These are phyloP conservation scores for Molanna angustata DNA, from an alignment of 2,888 invertebrate genomes.

Conservation along the genomic window DNA sequence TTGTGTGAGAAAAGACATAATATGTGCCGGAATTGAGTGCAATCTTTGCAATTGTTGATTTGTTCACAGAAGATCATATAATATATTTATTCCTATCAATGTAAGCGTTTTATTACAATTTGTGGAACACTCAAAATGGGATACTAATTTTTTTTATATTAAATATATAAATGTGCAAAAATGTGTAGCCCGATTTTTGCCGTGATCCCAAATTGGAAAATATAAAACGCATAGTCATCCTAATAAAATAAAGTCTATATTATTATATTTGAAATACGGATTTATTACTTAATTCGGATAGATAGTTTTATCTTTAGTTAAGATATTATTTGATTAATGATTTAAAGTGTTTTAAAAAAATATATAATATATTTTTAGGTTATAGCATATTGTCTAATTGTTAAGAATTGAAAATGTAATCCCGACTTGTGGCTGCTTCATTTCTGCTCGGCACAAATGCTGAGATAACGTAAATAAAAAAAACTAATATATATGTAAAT, in stretches of 20 bases:
- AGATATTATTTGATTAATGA: too few species aligned
- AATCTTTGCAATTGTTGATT: neutral
- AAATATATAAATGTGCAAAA: too few species aligned
- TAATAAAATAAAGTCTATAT: constrained; percentile 1
- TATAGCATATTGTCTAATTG: too few species aligned
- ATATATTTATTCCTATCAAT: neutral
- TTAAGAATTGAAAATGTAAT: too few species aligned
- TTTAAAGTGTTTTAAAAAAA: too few species aligned
- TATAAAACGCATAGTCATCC: constrained; percentile 12
- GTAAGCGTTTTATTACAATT: too few species aligned
- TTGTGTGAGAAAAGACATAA: neutral
- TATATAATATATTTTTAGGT: too few species aligned
- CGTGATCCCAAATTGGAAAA: neutral
- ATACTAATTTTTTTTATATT: too few species aligned
- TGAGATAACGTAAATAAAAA: too few species aligned
- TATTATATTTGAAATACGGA: constrained; percentile 2
- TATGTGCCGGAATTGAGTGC: neutral
- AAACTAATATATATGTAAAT: too few species aligned
- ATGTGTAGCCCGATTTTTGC: too few species aligned
- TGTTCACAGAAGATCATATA: neutral
- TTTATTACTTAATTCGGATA: constrained; percentile 14
- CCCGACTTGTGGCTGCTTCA: constrained; percentile 14
- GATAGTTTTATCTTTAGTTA: neutral
- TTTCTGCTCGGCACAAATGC: constrained; percentile 2
- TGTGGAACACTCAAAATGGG: too few species aligned